Evolutionary conservation across 2,888 invertebrate genomes (phyloP), one percentile per base, ranked within the genome.

Genomic region (Drosophila neonasuta): DNA sequence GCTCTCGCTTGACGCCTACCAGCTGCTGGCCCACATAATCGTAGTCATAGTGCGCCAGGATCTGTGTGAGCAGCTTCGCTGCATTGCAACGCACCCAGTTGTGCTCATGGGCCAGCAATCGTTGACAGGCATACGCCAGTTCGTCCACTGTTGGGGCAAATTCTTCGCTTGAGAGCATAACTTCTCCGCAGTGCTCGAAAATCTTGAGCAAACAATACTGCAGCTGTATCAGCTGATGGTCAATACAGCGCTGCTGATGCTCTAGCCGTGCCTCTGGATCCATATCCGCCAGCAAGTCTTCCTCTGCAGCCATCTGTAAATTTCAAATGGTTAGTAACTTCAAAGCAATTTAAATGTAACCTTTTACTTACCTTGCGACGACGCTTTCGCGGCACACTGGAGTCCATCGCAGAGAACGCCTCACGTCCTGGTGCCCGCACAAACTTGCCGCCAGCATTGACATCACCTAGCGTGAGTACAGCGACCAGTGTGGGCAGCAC

Each of bases 51-150:
- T 92, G 90, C 0, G 93, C 92, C 58, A 98, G 91, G 52, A 97
- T 92, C 49, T 94, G 92, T 0, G 95, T 95, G 45, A 97, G 90
- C 69, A 97, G 92, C 89, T 96, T 96, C 0, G 95, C 93, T 0
- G 97, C 93, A 63, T 93, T 93, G 48, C 96, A 91, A 58, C 97
- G 93, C 0, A 98, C 96, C 97, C 97, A 97, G 34, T 94, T 93
- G 88, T 98, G 97, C 11, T 96, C 95, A 89, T 98, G 95, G 0
- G 93, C 94, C 13, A 98, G 89, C 45, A 96, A 92, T 15, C 92
- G 92, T 90, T 96, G 95, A 79, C 94, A 93, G 85, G 94, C 93
- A 87, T 94, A 94, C 55, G 93, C 92, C 80, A 95, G 90, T 66
- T 93, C 93, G 67, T 95, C 93, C 3, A 93, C 91, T 0, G 73